Percentiles rank a stretch among this genome's conserved stretches.
phyloP scores from a whole-genome alignment of 2,888 invertebrate genomes.

The Eupithecia subumbrata region DNA sequence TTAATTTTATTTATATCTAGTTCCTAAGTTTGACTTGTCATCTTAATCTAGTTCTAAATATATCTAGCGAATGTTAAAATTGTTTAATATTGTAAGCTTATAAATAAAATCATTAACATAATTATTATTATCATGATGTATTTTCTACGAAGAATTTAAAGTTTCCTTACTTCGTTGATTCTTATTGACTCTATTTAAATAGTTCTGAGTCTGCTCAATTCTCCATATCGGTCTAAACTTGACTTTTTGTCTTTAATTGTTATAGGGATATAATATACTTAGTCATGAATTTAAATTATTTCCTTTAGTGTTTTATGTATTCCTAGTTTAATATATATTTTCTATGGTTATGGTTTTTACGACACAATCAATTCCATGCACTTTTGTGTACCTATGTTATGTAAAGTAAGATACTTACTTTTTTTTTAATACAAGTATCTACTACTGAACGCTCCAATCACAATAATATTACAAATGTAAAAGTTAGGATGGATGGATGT shows the following conservation, averaged over 20 bases:
- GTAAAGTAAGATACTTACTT: background rate
- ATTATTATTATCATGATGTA: background rate
- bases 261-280: conserved; percentile 51
- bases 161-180: conserved; percentile 10
- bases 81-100: background rate
- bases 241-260: conserved; percentile 49
- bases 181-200: conserved; percentile 18
- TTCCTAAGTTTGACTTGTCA: background rate
- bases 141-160: background rate
- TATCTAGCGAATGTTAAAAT: background rate
- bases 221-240: conserved; percentile 58
- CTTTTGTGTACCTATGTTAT: background rate
- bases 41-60: background rate
- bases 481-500: too few species aligned
- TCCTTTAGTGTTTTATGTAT: background rate
- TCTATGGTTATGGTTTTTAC: background rate
- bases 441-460: too few species aligned
- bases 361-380: background rate
- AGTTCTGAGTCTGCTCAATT: conserved; percentile 55
- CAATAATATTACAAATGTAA: too few species aligned
- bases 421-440: too few species aligned
- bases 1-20: background rate
- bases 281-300: conserved; percentile 34
- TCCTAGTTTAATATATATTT: conserved; percentile 1
- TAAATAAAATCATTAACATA: background rate